Base-by-base conservation (phyloP, 2,888 invertebrate species). In the Auanema freiburgensis region DNA sequence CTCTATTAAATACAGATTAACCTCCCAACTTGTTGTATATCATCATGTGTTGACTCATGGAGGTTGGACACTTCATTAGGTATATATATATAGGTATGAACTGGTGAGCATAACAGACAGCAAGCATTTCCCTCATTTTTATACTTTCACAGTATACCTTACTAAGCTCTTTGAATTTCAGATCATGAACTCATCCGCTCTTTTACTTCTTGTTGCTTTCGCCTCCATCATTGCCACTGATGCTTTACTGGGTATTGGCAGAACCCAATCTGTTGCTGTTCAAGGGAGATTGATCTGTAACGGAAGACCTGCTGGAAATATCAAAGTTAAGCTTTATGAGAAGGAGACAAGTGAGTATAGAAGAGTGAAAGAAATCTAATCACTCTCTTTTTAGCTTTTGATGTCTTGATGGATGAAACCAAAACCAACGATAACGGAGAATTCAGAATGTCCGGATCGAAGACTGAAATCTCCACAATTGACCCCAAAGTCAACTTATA, bases 401-500 rank as follows among this genome's bases (percentile, higher is more conserved):
- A 74, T 57, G 69, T 67, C 11, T 54, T 63, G 3, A 24, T 74
- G 53, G 66, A 62, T 49, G 69, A 71, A 62, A 57, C 59, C 6
- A 60, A 50, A 21, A 60, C 69, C 10, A 69, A 71, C 52, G 18
- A 64, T 11, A 71, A 74, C 24, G 73, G 73, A 16, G 66, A 69
- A 44, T 74, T 74, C 66, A 56, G 66, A 18, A 57, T 74, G 5
- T 58, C 64, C 18, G 73, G 73, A 53, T 67, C 67, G 4, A 69
- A 74, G 52, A 73, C 71, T 11, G 73, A 74, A 63, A 71, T 73
- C 46, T 61, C 67, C 1, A 74, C 71, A 0, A 74, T 71, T 42
- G 73, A 74, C 52, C 71, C 71, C 18, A 73, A 72, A 52, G 57
- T 75, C 51, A 75, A 75, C 56, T 68, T 75, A 43, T 75, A 75